Conservation (phyloP, 2,113 vertebrate genomes). For the Callaeas wilsoni region DNA sequence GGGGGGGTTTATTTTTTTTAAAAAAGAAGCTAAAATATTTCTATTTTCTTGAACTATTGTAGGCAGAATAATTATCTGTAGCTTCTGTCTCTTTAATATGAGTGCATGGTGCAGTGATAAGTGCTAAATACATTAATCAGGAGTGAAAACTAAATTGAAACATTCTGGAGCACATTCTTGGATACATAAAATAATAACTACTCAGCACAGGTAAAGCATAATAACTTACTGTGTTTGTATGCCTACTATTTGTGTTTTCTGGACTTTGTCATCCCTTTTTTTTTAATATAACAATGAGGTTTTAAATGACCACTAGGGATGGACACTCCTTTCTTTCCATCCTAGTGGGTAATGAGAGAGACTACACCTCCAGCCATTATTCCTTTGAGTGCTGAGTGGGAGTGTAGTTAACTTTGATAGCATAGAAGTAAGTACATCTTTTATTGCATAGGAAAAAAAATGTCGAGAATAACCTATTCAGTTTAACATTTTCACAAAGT, state of each 20-base stretch:
- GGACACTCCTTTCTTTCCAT: conserved; percentile 65
- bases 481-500: conserved; percentile 62
- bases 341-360: conserved; percentile 72
- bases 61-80: neutral
- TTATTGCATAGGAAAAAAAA: conserved; percentile 51
- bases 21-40: neutral
- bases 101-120: neutral
- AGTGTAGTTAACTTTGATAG: conserved; percentile 66
- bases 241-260: conserved; percentile 68
- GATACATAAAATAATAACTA: neutral
- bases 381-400: conserved; percentile 62
- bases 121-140: neutral
- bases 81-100: conserved; percentile 1
- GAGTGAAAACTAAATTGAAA: neutral
- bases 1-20: fast-evolving
- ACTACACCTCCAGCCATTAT: conserved; percentile 70
- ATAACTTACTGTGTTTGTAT: neutral
- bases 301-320: conserved; percentile 77
- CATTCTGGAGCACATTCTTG: neutral
- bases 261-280: conserved; percentile 70
- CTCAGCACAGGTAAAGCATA: neutral
- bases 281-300: conserved; percentile 72
- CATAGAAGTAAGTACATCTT: conserved; percentile 53
- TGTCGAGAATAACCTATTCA: conserved; percentile 38
- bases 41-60: neutral